These are phyloP conservation scores for Cephalopholis sonnerati DNA, from an alignment of 2,113 vertebrate genomes.

Conservation along the genomic window DNA sequence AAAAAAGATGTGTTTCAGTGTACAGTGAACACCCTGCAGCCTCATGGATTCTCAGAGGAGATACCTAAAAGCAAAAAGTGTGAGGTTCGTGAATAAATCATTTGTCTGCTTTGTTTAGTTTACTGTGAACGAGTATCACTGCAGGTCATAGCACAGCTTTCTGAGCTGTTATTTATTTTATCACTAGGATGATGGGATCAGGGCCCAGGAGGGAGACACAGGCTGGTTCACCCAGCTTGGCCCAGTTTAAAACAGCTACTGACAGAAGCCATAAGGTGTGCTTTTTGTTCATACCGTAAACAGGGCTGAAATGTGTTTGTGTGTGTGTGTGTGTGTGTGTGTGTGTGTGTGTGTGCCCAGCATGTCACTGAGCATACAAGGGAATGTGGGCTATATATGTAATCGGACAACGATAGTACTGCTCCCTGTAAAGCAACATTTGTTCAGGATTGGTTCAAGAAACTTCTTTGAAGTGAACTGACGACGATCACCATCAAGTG, in stretches of 20 bases:
- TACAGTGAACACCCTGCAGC: neutral
- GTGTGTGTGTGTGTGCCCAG: too few species aligned
- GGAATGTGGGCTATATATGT: too few species aligned
- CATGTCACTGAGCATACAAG: too few species aligned
- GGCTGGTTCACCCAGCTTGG: neutral
- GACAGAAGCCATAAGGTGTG: neutral
- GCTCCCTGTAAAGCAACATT: too few species aligned
- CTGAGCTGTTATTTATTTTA: neutral
- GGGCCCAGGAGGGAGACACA: neutral
- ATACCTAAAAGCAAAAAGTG: constrained; percentile 21
- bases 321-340: neutral
- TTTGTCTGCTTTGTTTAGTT: constrained; percentile 22
- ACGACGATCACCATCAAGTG: too few species aligned
- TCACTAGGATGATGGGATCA: constrained; percentile 14
- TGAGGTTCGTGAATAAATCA: neutral
- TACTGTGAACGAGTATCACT: constrained; percentile 1
- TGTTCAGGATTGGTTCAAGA: too few species aligned
- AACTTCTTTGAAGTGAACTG: too few species aligned
- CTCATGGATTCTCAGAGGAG: constrained; percentile 2
- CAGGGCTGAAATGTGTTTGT: neutral
- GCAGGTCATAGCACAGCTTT: constrained; percentile 6
- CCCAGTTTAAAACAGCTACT: constrained; percentile 8
- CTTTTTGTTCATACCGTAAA: neutral
- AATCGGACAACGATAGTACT: too few species aligned
- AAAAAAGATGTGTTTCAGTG: constrained; percentile 15